Conservation (phyloP, 1,140 invertebrate species). For the Neotoxoptera formosana region DNA sequence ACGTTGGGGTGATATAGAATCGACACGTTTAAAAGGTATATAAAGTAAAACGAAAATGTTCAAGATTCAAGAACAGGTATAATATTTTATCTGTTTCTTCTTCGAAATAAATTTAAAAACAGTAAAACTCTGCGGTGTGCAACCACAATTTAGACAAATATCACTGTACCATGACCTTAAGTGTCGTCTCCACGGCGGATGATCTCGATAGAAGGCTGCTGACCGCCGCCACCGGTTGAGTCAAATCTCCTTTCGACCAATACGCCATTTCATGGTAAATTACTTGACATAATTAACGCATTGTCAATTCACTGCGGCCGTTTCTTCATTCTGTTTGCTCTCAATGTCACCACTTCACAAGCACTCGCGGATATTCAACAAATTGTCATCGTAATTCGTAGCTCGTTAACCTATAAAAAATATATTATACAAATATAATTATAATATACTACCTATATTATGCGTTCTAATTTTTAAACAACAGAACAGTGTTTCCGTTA, state of each 20-base stretch:
- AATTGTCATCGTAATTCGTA: neutral
- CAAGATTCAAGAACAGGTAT: neutral
- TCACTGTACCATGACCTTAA: slow-evolving; percentile 4
- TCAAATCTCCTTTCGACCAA: slow-evolving; percentile 6
- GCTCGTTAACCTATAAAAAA: slow-evolving; percentile 11
- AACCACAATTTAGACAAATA: slow-evolving; percentile 8
- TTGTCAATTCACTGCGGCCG: neutral
- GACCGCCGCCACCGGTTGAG: neutral
- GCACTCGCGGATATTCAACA: neutral
- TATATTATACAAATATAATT: neutral
- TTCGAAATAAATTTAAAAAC: neutral
- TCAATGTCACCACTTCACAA: neutral
- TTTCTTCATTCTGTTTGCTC: neutral
- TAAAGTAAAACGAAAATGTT: neutral
- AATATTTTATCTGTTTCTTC: neutral
- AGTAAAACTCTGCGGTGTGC: neutral
- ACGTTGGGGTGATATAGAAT: neutral
- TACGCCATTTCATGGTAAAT: slow-evolving; percentile 25
- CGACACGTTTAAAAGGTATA: neutral
- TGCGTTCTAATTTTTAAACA: neutral
- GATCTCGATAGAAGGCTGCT: slow-evolving; percentile 24
- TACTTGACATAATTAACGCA: slow-evolving; percentile 26
- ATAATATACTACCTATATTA: no score
- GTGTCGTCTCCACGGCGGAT: neutral
- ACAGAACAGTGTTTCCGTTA: neutral